These are phyloP conservation scores for Drosophila fuyamai DNA, from an alignment of 1,140 invertebrate genomes.

Conservation along the genomic window DNA sequence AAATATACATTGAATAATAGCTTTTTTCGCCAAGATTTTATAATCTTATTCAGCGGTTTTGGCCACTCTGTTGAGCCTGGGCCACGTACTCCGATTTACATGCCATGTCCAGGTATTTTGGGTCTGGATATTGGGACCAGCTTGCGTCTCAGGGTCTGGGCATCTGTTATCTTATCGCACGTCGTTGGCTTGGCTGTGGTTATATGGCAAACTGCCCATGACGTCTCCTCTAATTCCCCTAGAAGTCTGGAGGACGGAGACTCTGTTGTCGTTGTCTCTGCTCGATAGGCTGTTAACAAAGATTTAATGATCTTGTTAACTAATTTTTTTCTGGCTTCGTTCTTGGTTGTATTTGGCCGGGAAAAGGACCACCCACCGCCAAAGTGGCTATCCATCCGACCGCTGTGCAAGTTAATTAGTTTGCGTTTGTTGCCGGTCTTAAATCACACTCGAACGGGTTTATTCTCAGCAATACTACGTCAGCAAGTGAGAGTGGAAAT, in stretches of 20 bases:
- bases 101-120: slow-evolving; percentile 23
- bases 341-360: slow-evolving; percentile 7
- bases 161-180: slow-evolving; percentile 60
- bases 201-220: slow-evolving; percentile 22
- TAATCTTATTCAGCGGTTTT: neutral
- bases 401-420: slow-evolving; percentile 75
- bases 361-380: slow-evolving; percentile 61
- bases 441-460: slow-evolving; percentile 47
- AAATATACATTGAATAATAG: too few relatives aligned
- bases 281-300: slow-evolving; percentile 67
- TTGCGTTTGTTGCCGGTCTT: slow-evolving; percentile 32
- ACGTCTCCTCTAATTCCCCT: slow-evolving; percentile 51
- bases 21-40: neutral
- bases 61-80: slow-evolving; percentile 4
- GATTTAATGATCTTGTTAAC: slow-evolving; percentile 82
- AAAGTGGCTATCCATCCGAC: slow-evolving; percentile 24
- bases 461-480: slow-evolving; percentile 7
- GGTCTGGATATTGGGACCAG: slow-evolving; percentile 9
- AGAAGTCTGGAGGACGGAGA: neutral
- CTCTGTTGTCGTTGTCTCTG: slow-evolving; percentile 18
- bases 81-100: slow-evolving; percentile 58
- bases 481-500: slow-evolving; percentile 14
- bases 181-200: slow-evolving; percentile 20
- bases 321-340: slow-evolving; percentile 53
- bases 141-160: slow-evolving; percentile 6